Evolutionary conservation across 2,113 vertebrate genomes (phyloP), one percentile per base, ranked within the genome.

Genomic region (Anolis carolinensis): DNA sequence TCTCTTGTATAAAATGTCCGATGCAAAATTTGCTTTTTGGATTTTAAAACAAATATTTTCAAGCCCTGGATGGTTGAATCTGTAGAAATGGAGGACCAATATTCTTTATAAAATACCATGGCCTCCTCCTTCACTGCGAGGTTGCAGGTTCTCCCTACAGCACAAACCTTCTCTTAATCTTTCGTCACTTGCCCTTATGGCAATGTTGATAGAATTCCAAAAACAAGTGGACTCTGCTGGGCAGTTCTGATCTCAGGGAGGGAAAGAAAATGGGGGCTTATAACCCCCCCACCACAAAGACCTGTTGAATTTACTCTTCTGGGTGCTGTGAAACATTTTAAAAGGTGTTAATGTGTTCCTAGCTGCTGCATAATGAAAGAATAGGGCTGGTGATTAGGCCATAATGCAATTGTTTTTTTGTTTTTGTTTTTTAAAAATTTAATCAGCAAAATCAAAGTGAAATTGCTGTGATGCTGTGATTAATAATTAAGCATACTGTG

Each of bases 401-500:
- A 0, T 81, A 77, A 78, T 81, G 85, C 39, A 0, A 80, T 82
- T n/a, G 30, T 62, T 90, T 34, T 86, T 83, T 81, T 20, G 90
- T 74, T 71, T 84, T 79, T 27, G 85, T 92, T 71, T 50, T 84
- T 67, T 44, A 75, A 44, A 44, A 44, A 44, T 44, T 44, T 44
- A 44, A 44, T 44, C 39, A 44, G 14, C 55, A 83, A 90, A 86
- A 20, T 44, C 91, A 76, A 34, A 78, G 27, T 44, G 70, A 88
- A 71, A 79, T 0, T 0, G 25, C 85, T 89, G 73, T 89, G 73
- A 52, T 87, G 88, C 86, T 0, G 1, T 76, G 87, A 83, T 92
- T 87, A 84, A 81, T 48, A 0, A 0, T 82, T 82, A 85, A 62
- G 72, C 55, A 44, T 39, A 76, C 79, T 44, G 71, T 34, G 81